Base-by-base conservation (phyloP, 23 tunicate genomes). In the Diplosoma virens region DNA sequence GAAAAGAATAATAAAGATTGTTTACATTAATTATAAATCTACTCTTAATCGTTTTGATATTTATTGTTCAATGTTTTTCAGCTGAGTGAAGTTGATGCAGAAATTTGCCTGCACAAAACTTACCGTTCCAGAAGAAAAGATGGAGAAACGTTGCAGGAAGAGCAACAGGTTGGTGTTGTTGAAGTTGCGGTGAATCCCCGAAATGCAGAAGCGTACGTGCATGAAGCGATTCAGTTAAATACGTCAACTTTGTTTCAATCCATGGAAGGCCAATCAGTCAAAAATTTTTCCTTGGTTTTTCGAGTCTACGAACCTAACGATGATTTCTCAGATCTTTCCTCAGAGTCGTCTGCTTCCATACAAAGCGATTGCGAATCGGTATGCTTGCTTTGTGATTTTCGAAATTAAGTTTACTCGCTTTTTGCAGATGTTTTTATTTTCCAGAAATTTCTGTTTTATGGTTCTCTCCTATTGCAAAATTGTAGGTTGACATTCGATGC, bases 131-230 rank as follows among this genome's bases (percentile, higher is more conserved):
- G 85, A 46, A 46, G 97, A 20, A 92, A 92, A 68, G 87, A 78
- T 34, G 72, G 74, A 17, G 85, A 85, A 21, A 26, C 60, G 26
- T 16, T 58, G 1, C 72, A 84, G n/a, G 47, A 48, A 11, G 87
- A 85, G 47, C 59, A 81, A 0, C 30, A 37, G 3, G 25, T 76
- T 32, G 97, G 92, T 3, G 58, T 67, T 20, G 66, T 73, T 32
- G 87, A 82, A 26, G 79, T 86, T 27, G 73, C 85, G 17, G 91
- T 92, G 32, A 92, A 92, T 63, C 97, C 97, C 9, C 48, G 84
- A 30, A 67, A 71, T 32, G 36, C 82, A 1, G 79, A 78, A 20
- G 34, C 45, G 34, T 59, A 70, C 46, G 69, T 33, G 28, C 35
- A 67, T 2, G 78, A 78, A 11, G 65, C 79, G 17, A 45, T 65